phyloP scores from a whole-genome alignment of 1,140 invertebrate species.

The Hyposmocoma kahamanoa region DNA sequence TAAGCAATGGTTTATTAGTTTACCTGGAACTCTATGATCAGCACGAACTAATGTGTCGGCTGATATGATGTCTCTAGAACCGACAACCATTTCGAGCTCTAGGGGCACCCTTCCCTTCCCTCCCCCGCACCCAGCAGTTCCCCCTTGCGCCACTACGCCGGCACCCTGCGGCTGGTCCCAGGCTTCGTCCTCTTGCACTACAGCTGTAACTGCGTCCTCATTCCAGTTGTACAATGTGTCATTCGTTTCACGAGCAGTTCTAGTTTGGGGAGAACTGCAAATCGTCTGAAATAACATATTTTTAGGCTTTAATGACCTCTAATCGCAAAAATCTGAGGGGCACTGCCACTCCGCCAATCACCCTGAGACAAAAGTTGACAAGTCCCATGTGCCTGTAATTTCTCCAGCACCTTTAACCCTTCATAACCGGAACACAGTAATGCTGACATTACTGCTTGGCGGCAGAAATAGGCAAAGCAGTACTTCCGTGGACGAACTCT shows the following conservation, averaged over 20 bases:
- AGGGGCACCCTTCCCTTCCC: slow-evolving; percentile 37
- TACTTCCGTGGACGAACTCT: too few species aligned
- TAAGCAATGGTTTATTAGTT: too few species aligned
- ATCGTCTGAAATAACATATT: slow-evolving; percentile 37
- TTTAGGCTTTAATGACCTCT: too few species aligned
- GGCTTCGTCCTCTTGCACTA: background rate
- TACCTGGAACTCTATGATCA: slow-evolving; percentile 35
- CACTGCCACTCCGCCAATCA: too few species aligned
- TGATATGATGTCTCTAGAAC: slow-evolving; percentile 47
- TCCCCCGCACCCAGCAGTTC: slow-evolving; percentile 22
- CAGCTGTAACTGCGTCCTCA: slow-evolving; percentile 7
- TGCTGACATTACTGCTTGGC: too few species aligned
- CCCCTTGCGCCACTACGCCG: slow-evolving; percentile 35
- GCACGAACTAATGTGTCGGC: slow-evolving; percentile 59
- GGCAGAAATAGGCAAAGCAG: too few species aligned
- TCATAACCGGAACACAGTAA: too few species aligned
- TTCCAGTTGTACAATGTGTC: slow-evolving; percentile 21
- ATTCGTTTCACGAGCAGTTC: slow-evolving; percentile 36
- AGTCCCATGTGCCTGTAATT: too few species aligned
- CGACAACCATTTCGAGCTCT: slow-evolving; percentile 63
- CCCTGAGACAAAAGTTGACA: too few species aligned
- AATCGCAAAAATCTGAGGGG: too few species aligned
- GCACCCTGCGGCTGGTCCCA: slow-evolving; percentile 3
- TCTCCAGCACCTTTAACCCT: too few species aligned
- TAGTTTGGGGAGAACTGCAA: slow-evolving; percentile 25